These are phyloP conservation scores for Empis stercorea DNA, from an alignment of 2,888 invertebrate genomes.

Conservation along the genomic window DNA sequence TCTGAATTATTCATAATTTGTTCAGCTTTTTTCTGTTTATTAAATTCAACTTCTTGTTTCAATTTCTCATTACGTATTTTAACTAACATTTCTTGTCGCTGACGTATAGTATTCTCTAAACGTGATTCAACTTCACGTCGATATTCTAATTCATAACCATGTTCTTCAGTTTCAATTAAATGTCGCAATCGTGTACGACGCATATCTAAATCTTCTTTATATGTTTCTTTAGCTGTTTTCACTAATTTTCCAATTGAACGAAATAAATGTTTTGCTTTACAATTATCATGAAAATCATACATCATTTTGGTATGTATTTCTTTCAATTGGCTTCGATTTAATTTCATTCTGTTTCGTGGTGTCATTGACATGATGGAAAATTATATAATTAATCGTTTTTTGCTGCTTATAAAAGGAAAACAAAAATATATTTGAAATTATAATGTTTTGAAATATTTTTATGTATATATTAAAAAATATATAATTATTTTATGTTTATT, in stretches of 20 bases:
- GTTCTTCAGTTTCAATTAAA: slow-evolving; percentile 25
- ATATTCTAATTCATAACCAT: slow-evolving; percentile 26
- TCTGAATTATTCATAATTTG: slow-evolving; percentile 28
- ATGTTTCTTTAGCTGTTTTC: slow-evolving; percentile 22
- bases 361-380: too few species aligned
- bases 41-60: slow-evolving; percentile 18
- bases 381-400: too few species aligned
- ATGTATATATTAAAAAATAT: too few species aligned
- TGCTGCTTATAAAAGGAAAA: too few species aligned
- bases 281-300: neutral
- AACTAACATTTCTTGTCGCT: slow-evolving; percentile 22
- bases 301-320: too few species aligned
- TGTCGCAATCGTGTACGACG: slow-evolving; percentile 20
- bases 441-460: too few species aligned
- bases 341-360: too few species aligned
- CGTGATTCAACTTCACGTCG: slow-evolving; percentile 24
- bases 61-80: slow-evolving; percentile 22
- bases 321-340: too few species aligned
- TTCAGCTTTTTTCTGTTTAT: slow-evolving; percentile 23
- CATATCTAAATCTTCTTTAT: slow-evolving; percentile 19
- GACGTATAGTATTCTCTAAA: slow-evolving; percentile 24
- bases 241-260: slow-evolving; percentile 26
- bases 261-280: slow-evolving; percentile 12
- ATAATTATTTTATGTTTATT: too few species aligned
- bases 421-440: too few species aligned